A percentile compares a stretch with the other conserved stretches of the same genome.
Conservation (phyloP, 2,113 vertebrate genomes). For the Calyptomena viridis region DNA sequence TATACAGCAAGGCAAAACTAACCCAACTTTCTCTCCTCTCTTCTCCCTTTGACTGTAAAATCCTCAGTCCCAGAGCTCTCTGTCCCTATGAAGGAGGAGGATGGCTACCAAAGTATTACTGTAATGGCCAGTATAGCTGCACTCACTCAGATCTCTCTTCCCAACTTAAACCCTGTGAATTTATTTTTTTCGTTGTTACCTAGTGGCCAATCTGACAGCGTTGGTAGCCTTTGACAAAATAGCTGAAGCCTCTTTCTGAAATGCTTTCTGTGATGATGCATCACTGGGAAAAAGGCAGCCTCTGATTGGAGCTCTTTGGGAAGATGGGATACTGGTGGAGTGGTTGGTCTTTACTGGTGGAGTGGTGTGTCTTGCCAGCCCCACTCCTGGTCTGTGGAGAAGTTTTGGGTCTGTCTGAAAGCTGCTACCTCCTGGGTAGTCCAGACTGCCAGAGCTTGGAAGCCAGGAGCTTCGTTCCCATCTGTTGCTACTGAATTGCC, state of each 20-base stretch:
- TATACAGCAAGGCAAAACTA: slow-evolving; percentile 14
- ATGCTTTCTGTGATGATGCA: slow-evolving; percentile 52
- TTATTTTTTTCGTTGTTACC: neutral
- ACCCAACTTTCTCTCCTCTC: neutral
- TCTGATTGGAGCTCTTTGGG: neutral
- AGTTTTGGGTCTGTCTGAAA: slow-evolving; percentile 19
- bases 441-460: slow-evolving; percentile 1
- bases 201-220: slow-evolving; percentile 15
- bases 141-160: slow-evolving; percentile 28
- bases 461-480: neutral
- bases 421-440: slow-evolving; percentile 13
- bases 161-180: slow-evolving; percentile 38
- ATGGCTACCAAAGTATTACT: slow-evolving; percentile 65
- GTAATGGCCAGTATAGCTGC: slow-evolving; percentile 66
- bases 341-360: neutral
- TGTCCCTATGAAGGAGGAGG: slow-evolving; percentile 75
- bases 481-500: neutral
- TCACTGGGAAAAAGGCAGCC: neutral
- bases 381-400: slow-evolving; percentile 4
- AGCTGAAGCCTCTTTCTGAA: slow-evolving; percentile 45
- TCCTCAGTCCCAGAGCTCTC: slow-evolving; percentile 31
- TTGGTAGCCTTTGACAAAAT: slow-evolving; percentile 47
- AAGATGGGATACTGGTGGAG: slow-evolving; percentile 14
- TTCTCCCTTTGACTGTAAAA: neutral
- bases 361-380: neutral